These are phyloP conservation scores for Drosophila koepferae DNA, from an alignment of 2,888 invertebrate genomes.

Conservation along the genomic window DNA sequence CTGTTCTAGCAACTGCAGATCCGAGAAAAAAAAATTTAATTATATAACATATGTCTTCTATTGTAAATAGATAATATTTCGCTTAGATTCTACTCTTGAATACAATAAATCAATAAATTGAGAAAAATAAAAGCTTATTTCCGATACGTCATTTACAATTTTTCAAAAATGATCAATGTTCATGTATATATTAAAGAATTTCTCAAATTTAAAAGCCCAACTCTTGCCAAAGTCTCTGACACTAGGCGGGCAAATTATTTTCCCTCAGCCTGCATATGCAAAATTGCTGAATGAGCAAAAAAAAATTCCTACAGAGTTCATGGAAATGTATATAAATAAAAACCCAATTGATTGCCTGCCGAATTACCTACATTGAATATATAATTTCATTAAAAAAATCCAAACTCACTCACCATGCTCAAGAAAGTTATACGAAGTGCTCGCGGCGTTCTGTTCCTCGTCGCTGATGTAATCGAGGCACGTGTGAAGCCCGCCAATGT, in stretches of 20 bases:
- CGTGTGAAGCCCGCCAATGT: conserved; percentile 83
- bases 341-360: neutral
- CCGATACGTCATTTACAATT: too few species aligned
- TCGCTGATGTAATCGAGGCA: conserved; percentile 85
- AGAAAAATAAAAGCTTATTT: too few species aligned
- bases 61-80: too few species aligned
- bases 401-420: conserved; percentile 85
- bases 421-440: conserved; percentile 86
- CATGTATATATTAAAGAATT: neutral
- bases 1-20: too few species aligned
- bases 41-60: too few species aligned
- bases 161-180: too few species aligned
- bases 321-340: neutral
- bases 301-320: neutral
- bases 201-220: neutral
- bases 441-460: conserved; percentile 86
- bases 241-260: too few species aligned
- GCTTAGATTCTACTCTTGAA: too few species aligned
- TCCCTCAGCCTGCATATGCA: neutral
- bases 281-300: neutral
- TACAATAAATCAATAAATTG: too few species aligned
- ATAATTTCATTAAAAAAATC: neutral
- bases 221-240: neutral
- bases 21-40: too few species aligned
- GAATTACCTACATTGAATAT: neutral